A percentile compares a stretch with the other conserved stretches of the same genome.
phyloP scores from a whole-genome alignment of 92 coral and sea anemone genomes.

The Diadumene lineata region DNA sequence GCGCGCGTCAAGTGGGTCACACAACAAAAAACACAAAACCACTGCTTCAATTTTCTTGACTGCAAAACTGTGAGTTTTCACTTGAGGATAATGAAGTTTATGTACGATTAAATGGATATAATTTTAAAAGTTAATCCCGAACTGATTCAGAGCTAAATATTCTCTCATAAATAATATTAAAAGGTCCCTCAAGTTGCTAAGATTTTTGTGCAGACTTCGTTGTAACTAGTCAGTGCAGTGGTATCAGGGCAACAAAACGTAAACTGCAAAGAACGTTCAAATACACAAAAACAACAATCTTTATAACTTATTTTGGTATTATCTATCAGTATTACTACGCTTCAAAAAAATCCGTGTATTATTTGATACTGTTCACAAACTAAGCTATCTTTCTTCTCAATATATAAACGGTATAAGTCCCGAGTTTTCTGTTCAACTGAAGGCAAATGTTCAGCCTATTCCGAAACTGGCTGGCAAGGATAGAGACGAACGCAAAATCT shows the following conservation, averaged over 20 bases:
- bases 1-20: constrained; percentile 9
- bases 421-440: too few relatives aligned
- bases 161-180: constrained; percentile 35
- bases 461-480: too few relatives aligned
- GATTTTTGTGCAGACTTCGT: constrained; percentile 20
- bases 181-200: constrained; percentile 31
- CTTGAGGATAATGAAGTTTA: background rate
- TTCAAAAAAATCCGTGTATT: background rate
- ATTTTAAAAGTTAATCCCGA: background rate
- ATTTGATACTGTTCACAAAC: background rate
- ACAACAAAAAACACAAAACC: background rate
- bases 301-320: background rate
- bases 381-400: background rate
- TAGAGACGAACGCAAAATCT: too few relatives aligned
- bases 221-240: constrained; percentile 24
- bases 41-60: background rate
- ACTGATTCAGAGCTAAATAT: constrained; percentile 15
- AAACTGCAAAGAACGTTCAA: constrained; percentile 26
- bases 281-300: constrained; percentile 5
- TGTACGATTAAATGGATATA: background rate
- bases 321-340: background rate
- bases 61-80: background rate
- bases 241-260: constrained; percentile 34
- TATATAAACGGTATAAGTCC: too few relatives aligned
- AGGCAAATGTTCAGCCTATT: too few relatives aligned